phyloP scores from a whole-genome alignment of 2,113 vertebrate species.

The Zingel zingel region DNA sequence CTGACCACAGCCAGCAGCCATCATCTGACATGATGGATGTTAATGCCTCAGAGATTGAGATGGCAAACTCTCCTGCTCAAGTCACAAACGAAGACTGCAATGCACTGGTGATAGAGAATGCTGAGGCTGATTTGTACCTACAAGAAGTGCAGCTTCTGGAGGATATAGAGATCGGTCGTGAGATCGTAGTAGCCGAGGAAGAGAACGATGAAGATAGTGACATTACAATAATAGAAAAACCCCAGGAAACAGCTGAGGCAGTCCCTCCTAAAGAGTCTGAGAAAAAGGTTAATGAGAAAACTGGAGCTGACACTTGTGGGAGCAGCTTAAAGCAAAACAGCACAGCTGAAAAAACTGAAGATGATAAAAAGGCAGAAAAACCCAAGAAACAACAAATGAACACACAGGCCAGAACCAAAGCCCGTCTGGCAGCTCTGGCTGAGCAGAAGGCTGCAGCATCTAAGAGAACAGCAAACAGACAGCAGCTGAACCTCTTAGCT shows the following conservation, averaged over 20 bases:
- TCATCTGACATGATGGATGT: slow-evolving; percentile 39
- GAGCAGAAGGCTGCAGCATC: slow-evolving; percentile 84
- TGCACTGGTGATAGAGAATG: slow-evolving; percentile 1
- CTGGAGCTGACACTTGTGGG: slow-evolving; percentile 20
- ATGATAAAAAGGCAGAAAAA: slow-evolving; percentile 59
- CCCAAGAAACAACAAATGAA: slow-evolving; percentile 87
- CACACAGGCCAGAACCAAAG: slow-evolving; percentile 86
- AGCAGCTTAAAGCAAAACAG: slow-evolving; percentile 35
- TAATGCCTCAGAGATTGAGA: slow-evolving; percentile 48
- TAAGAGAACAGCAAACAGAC: slow-evolving; percentile 81
- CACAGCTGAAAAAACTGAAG: slow-evolving; percentile 25
- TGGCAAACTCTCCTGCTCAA: slow-evolving; percentile 27
- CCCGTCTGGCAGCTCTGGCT: slow-evolving; percentile 84
- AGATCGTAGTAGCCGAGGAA: slow-evolving; percentile 74
- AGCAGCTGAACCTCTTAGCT: slow-evolving; percentile 94
- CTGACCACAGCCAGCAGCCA: slow-evolving; percentile 48
- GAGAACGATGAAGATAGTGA: slow-evolving; percentile 69
- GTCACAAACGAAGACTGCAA: slow-evolving; percentile 31
- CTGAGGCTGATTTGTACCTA: slow-evolving; percentile 46
- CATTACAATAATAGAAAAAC: slow-evolving; percentile 60
- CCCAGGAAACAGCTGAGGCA: slow-evolving; percentile 23
- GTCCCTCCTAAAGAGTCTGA: slow-evolving; percentile 21
- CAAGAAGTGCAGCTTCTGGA: slow-evolving; percentile 76
- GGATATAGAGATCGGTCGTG: slow-evolving; percentile 80
- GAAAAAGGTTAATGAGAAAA: slow-evolving; percentile 45